Base-by-base conservation (phyloP, 2,113 vertebrate species). In the human (Homo sapiens) region DNA sequence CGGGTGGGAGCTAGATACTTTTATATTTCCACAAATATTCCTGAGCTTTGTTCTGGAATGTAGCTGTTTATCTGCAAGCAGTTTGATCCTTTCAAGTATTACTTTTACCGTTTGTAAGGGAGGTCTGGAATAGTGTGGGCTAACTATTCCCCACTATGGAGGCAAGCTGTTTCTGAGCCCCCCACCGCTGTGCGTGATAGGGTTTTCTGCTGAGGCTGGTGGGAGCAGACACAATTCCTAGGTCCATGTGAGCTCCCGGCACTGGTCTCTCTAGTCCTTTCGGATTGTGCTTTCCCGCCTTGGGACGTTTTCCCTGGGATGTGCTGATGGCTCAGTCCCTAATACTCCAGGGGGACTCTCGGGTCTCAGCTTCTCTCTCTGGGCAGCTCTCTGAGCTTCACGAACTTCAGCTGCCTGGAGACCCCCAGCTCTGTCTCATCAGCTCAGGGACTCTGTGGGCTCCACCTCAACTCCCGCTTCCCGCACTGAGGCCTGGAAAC, bases 351-450 rank as follows among this genome's bases (percentile, higher is more conserved):
- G 6, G 12, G 52, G 6, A 38, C 45, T 6, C 55, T 43, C 9
- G 22, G 38, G 90, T 2, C 25, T n/a, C 32, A 64, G 45, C 9
- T 11, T n/a, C 64, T 55, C 16, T 4, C 20, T 3, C 52, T 40
- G 14, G 2, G 5, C 45, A 8, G 30, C 0, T 1, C 35, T 20
- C 32, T 43, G 61, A 64, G 59, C 2, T 48, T 25, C 2, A 0
- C 23, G 52, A 76, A 30, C 55, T 27, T 2, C 9, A 13, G 30
- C 38, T 22, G 79, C 72, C 76, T 55, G 40, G 30, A 61, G 30
- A 80, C 57, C 38, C 83, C 81, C 70, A 3, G 83, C 75, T 52
- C 80, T 20, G 38, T 32, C 80, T 83, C 40, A 5, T 38, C 61
- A 20, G 23, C 70, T 59, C 70, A 13, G 61, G 66, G 81, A 22